Conservation (phyloP, 2,113 vertebrate genomes). For the Leucopsar rothschildi region DNA sequence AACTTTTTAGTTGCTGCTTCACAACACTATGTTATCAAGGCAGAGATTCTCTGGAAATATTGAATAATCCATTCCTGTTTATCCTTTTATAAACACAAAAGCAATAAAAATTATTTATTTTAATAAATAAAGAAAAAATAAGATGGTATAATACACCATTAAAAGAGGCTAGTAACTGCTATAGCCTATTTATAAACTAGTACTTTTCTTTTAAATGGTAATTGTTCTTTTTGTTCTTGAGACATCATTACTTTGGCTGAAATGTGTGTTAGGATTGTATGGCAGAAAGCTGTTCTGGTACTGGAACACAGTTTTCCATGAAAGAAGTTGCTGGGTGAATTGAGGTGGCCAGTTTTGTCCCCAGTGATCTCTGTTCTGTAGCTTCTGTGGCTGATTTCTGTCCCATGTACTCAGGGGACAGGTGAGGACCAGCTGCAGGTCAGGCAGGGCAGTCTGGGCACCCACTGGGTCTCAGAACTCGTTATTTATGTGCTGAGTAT, state of each 20-base stretch:
- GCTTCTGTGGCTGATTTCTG: neutral
- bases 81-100: constrained; percentile 37
- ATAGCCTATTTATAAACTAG: neutral
- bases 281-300: neutral
- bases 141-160: neutral
- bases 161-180: neutral
- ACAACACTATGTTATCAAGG: neutral
- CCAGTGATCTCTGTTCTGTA: neutral
- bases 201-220: neutral
- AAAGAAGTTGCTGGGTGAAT: neutral
- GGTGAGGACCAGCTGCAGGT: neutral
- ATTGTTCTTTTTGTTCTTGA: constrained; percentile 1
- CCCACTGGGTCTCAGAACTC: accelerated
- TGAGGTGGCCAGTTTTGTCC: neutral
- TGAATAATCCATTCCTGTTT: constrained; percentile 43
- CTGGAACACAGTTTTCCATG: neutral
- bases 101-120: constrained; percentile 41
- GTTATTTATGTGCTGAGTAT: accelerated
- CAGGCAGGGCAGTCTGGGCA: neutral
- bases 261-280: neutral
- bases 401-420: accelerated
- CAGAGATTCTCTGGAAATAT: constrained; percentile 20
- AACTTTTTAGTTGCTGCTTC: constrained; percentile 14
- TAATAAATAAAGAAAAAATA: constrained; percentile 41
- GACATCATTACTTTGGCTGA: neutral